These are phyloP conservation scores for Eristalis arbustorum DNA, from an alignment of 2,888 invertebrate genomes.

Conservation along the genomic window DNA sequence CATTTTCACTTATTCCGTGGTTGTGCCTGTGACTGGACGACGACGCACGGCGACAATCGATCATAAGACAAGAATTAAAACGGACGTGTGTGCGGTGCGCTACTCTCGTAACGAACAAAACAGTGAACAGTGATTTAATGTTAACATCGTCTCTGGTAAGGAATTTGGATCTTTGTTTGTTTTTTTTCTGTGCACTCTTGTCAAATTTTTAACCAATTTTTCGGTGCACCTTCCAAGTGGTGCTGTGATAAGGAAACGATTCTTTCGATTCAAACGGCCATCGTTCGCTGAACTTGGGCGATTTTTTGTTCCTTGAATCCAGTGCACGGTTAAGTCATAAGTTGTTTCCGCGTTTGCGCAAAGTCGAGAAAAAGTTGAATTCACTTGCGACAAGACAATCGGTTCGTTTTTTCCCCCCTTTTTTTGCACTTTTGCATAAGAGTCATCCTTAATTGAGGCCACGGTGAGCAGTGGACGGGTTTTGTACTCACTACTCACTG, in stretches of 20 bases:
- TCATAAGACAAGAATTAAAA: conserved; percentile 23
- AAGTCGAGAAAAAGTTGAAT: not conserved
- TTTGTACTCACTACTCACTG: not conserved
- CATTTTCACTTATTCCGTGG: conserved; percentile 22
- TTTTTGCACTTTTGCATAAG: not conserved
- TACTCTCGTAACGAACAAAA: too few relatives aligned
- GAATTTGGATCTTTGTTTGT: not conserved
- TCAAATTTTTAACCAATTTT: not conserved
- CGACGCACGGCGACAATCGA: conserved; percentile 42
- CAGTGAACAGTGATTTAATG: not conserved
- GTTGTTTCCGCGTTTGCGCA: not conserved
- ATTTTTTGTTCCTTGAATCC: not conserved
- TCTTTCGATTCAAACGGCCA: too few relatives aligned
- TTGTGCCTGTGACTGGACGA: not conserved
- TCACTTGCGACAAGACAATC: not conserved
- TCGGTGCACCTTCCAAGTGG: not conserved
- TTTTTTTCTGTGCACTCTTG: too few relatives aligned
- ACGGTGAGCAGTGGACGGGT: not conserved
- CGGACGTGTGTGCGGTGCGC: not conserved
- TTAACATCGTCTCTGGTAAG: not conserved
- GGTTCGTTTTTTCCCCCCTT: not conserved
- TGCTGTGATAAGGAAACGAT: too few relatives aligned
- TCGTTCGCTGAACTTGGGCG: not conserved
- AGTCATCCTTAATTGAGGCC: not conserved
- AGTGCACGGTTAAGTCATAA: not conserved